Evolutionary conservation across 2,797 vertebrate genomes (phyloP).

Genomic region (Chromobotia macracanthus): DNA sequence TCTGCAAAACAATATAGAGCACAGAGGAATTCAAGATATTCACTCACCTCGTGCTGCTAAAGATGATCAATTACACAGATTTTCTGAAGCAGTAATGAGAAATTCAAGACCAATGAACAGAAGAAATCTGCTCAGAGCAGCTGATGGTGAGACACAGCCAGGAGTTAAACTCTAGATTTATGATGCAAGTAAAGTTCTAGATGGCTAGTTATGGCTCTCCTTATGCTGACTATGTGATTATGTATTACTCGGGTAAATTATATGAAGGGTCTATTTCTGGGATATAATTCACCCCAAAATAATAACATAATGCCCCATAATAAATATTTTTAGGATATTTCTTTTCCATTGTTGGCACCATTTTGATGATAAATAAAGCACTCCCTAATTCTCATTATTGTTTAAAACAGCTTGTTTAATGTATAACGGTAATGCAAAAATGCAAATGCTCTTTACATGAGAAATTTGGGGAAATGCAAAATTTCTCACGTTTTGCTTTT

Average conservation of each 20-base stretch:
- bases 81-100: slow-evolving; percentile 59
- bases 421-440: not conserved
- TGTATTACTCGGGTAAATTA: slow-evolving; percentile 1
- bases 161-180: slow-evolving; percentile 41
- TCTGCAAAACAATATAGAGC: slow-evolving; percentile 75
- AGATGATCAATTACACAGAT: slow-evolving; percentile 73
- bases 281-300: not conserved
- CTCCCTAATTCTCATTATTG: too few species aligned
- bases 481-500: slow-evolving; percentile 33
- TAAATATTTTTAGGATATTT: not conserved
- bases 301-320: not conserved
- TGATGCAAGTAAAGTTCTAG: not conserved
- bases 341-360: too few species aligned
- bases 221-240: slow-evolving; percentile 45
- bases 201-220: slow-evolving; percentile 41
- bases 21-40: slow-evolving; percentile 83
- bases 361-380: too few species aligned
- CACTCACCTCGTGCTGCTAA: slow-evolving; percentile 63
- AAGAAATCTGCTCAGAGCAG: slow-evolving; percentile 44
- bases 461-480: not conserved
- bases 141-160: slow-evolving; percentile 46
- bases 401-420: too few species aligned
- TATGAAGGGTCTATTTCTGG: not conserved
- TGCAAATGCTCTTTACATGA: too few species aligned
- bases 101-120: slow-evolving; percentile 57